phyloP scores from a whole-genome alignment of 1,140 invertebrate genomes.

The Bemisia tabaci region DNA sequence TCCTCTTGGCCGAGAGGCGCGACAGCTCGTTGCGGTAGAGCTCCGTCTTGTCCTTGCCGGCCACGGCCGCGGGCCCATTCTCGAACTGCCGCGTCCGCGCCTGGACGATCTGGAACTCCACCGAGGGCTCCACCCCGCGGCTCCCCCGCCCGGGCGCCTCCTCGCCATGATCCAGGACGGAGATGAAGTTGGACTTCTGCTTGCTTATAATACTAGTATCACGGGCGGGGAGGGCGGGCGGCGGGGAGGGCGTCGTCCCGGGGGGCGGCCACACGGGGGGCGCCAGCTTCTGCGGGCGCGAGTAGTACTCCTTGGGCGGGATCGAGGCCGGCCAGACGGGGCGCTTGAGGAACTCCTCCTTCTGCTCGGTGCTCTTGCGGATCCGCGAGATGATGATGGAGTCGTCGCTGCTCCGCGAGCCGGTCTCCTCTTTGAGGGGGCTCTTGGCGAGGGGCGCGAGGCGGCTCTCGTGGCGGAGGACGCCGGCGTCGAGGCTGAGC shows the following conservation, averaged over 20 bases:
- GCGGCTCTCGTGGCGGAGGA: slow-evolving; percentile 3
- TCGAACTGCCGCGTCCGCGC: slow-evolving; percentile 60
- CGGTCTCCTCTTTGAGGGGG: slow-evolving; percentile 3
- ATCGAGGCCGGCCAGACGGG: slow-evolving; percentile 49
- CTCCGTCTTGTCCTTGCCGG: slow-evolving; percentile 44
- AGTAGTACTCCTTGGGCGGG: slow-evolving; percentile 53
- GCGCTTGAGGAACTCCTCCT: slow-evolving; percentile 68
- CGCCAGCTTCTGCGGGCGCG: slow-evolving; percentile 56
- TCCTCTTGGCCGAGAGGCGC: slow-evolving; percentile 47
- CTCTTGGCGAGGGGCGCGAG: background rate
- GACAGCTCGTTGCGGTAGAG: slow-evolving; percentile 58
- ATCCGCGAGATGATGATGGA: slow-evolving; percentile 53
- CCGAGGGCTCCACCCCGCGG: background rate
- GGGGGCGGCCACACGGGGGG: slow-evolving; percentile 56
- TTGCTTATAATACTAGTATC: background rate
- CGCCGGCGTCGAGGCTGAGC: slow-evolving; percentile 31
- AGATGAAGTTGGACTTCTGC: background rate
- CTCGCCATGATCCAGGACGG: background rate
- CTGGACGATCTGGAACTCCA: slow-evolving; percentile 43
- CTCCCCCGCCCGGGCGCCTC: background rate
- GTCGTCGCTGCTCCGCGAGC: slow-evolving; percentile 43
- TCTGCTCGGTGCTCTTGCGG: slow-evolving; percentile 68
- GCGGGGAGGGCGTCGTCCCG: slow-evolving; percentile 1
- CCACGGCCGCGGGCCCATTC: slow-evolving; percentile 37
- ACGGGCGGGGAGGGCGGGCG: background rate